Conservation (phyloP, 2,113 vertebrate genomes). For the Protobothrops flavoviridis region DNA sequence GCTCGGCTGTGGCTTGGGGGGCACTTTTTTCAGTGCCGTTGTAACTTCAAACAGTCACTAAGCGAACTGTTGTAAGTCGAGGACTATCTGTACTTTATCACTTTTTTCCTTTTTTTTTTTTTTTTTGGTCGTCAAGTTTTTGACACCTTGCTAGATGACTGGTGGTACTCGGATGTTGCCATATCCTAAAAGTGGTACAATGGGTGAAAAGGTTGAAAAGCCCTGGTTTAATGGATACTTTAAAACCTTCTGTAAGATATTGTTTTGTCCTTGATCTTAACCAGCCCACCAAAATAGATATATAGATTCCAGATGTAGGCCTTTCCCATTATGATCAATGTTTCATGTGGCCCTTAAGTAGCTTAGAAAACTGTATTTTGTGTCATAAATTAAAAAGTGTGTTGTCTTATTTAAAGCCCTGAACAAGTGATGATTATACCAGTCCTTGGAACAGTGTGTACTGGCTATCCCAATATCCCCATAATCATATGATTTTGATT, state of each 20-base stretch:
- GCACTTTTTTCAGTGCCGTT: too few species aligned
- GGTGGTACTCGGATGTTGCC: too few species aligned
- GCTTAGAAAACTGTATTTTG: background rate
- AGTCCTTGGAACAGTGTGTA: background rate
- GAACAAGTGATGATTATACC: background rate
- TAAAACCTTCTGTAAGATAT: background rate
- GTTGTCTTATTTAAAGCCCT: background rate
- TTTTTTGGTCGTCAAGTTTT: too few species aligned
- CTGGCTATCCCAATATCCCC: background rate
- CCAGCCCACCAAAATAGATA: background rate
- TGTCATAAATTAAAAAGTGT: background rate
- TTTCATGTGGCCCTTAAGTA: background rate
- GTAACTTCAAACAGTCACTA: too few species aligned
- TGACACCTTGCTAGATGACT: too few species aligned
- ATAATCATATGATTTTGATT: background rate
- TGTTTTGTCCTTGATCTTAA: background rate
- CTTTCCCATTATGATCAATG: background rate
- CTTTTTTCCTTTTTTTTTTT: too few species aligned
- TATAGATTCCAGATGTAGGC: background rate
- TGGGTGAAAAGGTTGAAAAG: too few species aligned
- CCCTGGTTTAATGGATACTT: background rate
- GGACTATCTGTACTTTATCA: too few species aligned
- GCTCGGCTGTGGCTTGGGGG: too few species aligned
- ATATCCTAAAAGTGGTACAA: too few species aligned
- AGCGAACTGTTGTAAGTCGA: too few species aligned